phyloP scores from a whole-genome alignment of 2,888 invertebrate species.

The Meiosimyza platycephala region DNA sequence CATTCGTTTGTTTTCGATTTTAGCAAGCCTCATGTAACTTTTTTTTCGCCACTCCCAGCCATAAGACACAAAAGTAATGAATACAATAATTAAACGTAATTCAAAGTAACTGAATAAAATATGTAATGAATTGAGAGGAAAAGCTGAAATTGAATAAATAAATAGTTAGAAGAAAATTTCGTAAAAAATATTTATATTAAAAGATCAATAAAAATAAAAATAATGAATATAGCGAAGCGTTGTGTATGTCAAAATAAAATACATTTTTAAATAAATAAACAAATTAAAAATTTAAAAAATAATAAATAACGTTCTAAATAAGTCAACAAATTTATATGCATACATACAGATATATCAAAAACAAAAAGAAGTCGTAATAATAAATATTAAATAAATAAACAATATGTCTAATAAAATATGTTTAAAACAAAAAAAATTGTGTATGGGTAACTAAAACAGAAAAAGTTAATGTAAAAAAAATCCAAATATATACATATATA shows the following conservation, averaged over 20 bases:
- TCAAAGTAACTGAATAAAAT: slow-evolving; percentile 32
- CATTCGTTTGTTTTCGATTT: not conserved
- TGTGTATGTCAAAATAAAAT: slow-evolving; percentile 34
- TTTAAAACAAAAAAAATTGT: no score
- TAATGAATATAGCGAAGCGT: slow-evolving; percentile 20
- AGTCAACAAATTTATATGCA: slow-evolving; percentile 41
- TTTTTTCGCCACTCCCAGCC: slow-evolving; percentile 19
- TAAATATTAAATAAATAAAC: no score
- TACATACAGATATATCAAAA: slow-evolving; percentile 34
- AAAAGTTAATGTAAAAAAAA: no score
- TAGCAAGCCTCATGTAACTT: not conserved
- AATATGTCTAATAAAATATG: no score
- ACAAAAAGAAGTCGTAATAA: not conserved
- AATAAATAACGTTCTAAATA: slow-evolving; percentile 20
- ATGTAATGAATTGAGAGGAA: not conserved
- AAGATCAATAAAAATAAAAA: not conserved
- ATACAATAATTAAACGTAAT: slow-evolving; percentile 46
- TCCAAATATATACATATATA: no score
- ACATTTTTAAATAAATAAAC: slow-evolving; percentile 15
- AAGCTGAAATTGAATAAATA: slow-evolving; percentile 21
- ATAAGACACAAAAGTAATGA: slow-evolving; percentile 37
- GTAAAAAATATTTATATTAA: slow-evolving; percentile 1
- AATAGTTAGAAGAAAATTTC: slow-evolving; percentile 5
- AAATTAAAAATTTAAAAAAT: no score
- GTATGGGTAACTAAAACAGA: no score